Evolutionary conservation across 2,888 invertebrate species (phyloP).

Genomic region (Cerastis leucographa): DNA sequence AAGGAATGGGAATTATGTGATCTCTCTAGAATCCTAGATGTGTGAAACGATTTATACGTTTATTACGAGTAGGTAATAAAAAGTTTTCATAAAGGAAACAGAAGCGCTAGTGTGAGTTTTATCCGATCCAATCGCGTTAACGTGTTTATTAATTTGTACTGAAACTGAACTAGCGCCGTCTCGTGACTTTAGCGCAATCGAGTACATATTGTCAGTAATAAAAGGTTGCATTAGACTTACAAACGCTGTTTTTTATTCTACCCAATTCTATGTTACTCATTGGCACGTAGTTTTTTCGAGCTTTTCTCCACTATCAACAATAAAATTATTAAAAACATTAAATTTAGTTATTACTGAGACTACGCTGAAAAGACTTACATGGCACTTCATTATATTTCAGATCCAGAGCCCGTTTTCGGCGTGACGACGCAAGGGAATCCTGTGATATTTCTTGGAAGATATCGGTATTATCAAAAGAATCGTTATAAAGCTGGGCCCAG

Average conservation of each 20-base stretch:
- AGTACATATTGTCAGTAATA: not conserved
- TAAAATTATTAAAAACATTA: not conserved
- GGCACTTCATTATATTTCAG: conserved; percentile 28
- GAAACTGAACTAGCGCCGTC: not conserved
- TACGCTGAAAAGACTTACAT: not conserved
- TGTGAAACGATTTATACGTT: not conserved
- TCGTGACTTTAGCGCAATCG: not conserved
- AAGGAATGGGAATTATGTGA: not conserved
- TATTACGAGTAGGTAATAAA: not conserved
- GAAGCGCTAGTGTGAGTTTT: no score
- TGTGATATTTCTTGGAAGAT: conserved; percentile 20
- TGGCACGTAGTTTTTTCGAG: not conserved
- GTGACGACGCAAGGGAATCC: conserved; percentile 41
- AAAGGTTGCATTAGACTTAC: not conserved
- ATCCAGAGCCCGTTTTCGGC: conserved; percentile 16
- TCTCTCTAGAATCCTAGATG: not conserved
- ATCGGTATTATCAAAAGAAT: conserved; percentile 27
- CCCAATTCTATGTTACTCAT: not conserved
- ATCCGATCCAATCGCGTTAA: no score
- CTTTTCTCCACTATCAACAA: not conserved
- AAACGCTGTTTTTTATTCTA: not conserved
- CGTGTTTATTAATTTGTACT: not conserved
- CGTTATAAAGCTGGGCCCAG: conserved; percentile 8
- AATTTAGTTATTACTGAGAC: not conserved
- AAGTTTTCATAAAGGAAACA: not conserved